Evolutionary conservation across 2,113 vertebrate species (phyloP).

Genomic region (Entelurus aequoreus): DNA sequence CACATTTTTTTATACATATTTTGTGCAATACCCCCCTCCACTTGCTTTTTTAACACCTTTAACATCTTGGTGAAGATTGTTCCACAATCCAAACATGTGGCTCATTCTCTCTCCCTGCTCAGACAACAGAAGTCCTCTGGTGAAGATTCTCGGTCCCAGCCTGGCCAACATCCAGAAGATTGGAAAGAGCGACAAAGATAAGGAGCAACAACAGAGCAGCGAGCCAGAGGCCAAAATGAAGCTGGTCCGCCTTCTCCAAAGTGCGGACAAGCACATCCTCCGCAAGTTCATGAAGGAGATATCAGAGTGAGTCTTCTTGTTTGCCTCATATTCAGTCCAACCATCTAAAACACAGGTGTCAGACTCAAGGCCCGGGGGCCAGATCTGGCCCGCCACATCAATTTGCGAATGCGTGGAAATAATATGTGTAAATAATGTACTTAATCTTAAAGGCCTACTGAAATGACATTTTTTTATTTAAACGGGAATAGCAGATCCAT

Average conservation of each 20-base stretch:
- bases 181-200: conserved; percentile 64
- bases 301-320: conserved; percentile 70
- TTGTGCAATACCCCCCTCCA: too few relatives aligned
- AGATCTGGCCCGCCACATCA: too few relatives aligned
- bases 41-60: too few relatives aligned
- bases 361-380: too few relatives aligned
- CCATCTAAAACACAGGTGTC: too few relatives aligned
- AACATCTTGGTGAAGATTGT: too few relatives aligned
- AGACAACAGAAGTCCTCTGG: conserved; percentile 81
- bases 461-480: too few relatives aligned
- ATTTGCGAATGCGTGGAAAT: too few relatives aligned
- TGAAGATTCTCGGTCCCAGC: conserved; percentile 79
- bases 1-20: too few relatives aligned
- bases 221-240: conserved; percentile 68
- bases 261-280: conserved; percentile 80
- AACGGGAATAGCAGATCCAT: too few relatives aligned
- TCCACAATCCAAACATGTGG: background rate
- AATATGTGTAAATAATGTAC: too few relatives aligned
- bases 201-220: conserved; percentile 16
- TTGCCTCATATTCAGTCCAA: background rate
- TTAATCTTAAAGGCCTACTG: too few relatives aligned
- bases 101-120: conserved; percentile 4
- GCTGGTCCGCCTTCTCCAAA: conserved; percentile 71
- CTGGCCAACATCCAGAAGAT: conserved; percentile 56
- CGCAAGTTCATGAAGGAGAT: conserved; percentile 72